Evolutionary conservation across 2,888 invertebrate species (phyloP).

Genomic region (Tiphia femorata): DNA sequence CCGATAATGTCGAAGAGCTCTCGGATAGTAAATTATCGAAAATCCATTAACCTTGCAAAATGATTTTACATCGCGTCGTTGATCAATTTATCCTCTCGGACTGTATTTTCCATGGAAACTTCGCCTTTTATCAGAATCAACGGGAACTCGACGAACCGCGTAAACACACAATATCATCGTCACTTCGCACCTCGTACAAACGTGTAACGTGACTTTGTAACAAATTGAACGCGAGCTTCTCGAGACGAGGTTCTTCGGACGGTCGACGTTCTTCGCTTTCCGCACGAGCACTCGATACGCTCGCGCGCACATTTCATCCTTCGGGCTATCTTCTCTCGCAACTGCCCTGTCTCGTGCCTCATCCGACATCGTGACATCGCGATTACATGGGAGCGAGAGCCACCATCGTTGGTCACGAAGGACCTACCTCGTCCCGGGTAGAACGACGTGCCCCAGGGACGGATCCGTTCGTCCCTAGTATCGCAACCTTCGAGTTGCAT

Average conservation of each 20-base stretch:
- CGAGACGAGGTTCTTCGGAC: conserved; percentile 37
- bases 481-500: too few relatives aligned
- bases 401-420: conserved; percentile 39
- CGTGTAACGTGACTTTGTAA: conserved; percentile 4
- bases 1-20: too few relatives aligned
- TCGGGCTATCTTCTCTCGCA: conserved; percentile 28
- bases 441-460: conserved; percentile 15
- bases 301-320: conserved; percentile 40
- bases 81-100: too few relatives aligned
- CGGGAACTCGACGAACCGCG: too few relatives aligned
- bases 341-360: conserved; percentile 45
- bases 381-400: conserved; percentile 58
- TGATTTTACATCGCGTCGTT: too few relatives aligned
- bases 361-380: conserved; percentile 55
- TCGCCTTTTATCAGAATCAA: too few relatives aligned
- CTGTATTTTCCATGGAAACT: too few relatives aligned
- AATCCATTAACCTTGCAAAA: too few relatives aligned
- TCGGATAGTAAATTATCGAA: too few relatives aligned
- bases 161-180: too few relatives aligned
- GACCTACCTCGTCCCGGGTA: background rate
- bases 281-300: conserved; percentile 51
- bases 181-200: too few relatives aligned
- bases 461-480: conserved; percentile 1
- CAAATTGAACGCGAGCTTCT: too few relatives aligned
- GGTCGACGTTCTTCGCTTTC: conserved; percentile 40